Evolutionary conservation across 1,140 invertebrate genomes (phyloP).

Genomic region (Nomia melanderi): DNA sequence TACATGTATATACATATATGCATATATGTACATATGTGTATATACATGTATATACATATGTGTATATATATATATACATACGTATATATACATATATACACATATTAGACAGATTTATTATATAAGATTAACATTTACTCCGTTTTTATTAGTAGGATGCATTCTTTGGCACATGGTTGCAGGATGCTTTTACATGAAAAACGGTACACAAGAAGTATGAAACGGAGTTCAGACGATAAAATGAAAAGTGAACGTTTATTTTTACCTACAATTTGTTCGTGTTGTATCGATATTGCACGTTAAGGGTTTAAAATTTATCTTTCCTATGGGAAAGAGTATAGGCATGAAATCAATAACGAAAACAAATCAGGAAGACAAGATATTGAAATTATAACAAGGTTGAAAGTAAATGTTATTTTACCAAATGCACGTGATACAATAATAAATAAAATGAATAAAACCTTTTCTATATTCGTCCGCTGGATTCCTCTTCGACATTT

Average conservation of each 20-base stretch:
- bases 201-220: constrained; percentile 33
- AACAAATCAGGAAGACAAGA: constrained; percentile 25
- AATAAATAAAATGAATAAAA: constrained; percentile 73
- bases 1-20: constrained; percentile 1
- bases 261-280: not conserved
- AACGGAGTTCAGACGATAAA: constrained; percentile 13
- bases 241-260: constrained; percentile 1
- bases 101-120: constrained; percentile 37
- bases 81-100: constrained; percentile 15
- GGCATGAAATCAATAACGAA: constrained; percentile 39
- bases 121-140: constrained; percentile 37
- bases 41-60: constrained; percentile 22
- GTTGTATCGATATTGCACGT: not conserved
- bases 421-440: constrained; percentile 45
- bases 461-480: constrained; percentile 78
- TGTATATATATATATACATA: not conserved
- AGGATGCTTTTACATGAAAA: constrained; percentile 28
- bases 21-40: constrained; percentile 18
- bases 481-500: constrained; percentile 72
- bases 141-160: constrained; percentile 31
- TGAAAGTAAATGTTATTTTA: constrained; percentile 39
- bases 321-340: constrained; percentile 12
- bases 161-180: constrained; percentile 45
- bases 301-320: constrained; percentile 19
- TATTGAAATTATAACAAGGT: constrained; percentile 1